Base-by-base conservation (phyloP, 1,140 invertebrate species). In the Ladona fulva region DNA sequence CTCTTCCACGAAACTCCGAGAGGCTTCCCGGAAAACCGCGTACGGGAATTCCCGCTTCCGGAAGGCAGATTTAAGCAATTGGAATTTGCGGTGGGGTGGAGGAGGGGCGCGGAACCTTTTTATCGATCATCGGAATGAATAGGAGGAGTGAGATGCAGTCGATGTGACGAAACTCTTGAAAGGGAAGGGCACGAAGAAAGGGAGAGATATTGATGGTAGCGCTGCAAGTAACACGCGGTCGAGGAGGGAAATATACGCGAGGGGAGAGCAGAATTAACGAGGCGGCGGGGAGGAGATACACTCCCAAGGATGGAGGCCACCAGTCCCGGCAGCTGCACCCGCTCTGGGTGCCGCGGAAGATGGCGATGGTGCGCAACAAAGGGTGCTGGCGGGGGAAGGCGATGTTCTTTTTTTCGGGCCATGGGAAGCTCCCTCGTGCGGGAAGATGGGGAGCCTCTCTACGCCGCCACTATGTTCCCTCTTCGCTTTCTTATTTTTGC, bases 91-190 rank as follows among this genome's bases (percentile, higher is more conserved):
- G 29, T 8, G 29, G 29, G n/a, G n/a, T n/a, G n/a, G n/a, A n/a
- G n/a, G n/a, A n/a, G n/a, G n/a, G n/a, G n/a, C n/a, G 44, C 10
- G 12, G 52, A 66, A 66, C 29, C 29, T 22, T 66, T 66, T 66
- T 66, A 66, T 66, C n/a, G 52, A 66, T 66, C 52, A 66, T 22
- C 52, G 52, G n/a, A 66, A 66, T 66, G 52, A 66, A 66, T 66
- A 22, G n/a, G 52, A 66, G 44, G 10, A 52, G 44, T 19, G 44
- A 52, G 52, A 66, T 66, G 12, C 12, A 66, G 52, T 19, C n/a
- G 52, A 66, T 66, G 52, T 6, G 52, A 66, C 12, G 12, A 66
- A 66, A 66, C 52, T 66, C 52, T 37, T 8, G 1, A 5, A 8
- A 37, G 29, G 29, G 8, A 37, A 37, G n/a, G n/a, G n/a, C n/a